phyloP scores from a whole-genome alignment of 2,797 vertebrate species.

The Hemibagrus guttatus region DNA sequence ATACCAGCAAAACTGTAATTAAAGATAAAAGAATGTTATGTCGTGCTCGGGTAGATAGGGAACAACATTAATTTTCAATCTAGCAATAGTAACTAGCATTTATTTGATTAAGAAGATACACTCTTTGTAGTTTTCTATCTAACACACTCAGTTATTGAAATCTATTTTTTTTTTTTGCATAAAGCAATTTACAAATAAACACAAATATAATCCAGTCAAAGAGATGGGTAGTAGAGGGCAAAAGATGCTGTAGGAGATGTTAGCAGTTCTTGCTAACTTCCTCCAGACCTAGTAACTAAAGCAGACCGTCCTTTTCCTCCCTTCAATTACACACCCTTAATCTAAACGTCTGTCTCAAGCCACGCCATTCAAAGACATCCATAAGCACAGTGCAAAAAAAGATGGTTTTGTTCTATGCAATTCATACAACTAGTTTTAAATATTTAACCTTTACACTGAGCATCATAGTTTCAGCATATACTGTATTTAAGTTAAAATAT shows the following conservation, averaged over 20 bases:
- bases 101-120: conserved; percentile 15
- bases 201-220: neutral
- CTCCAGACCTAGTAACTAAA: neutral
- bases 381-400: neutral
- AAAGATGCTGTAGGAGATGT: neutral
- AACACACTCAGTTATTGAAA: neutral
- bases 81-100: neutral
- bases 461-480: neutral
- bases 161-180: neutral
- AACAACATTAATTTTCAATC: conserved; percentile 37
- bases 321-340: conserved; percentile 2
- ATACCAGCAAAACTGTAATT: conserved; percentile 42
- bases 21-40: conserved; percentile 10
- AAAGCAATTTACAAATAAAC: neutral
- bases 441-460: neutral
- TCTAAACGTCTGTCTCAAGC: neutral
- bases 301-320: neutral
- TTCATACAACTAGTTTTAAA: neutral
- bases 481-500: neutral
- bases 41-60: neutral
- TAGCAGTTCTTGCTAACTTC: neutral
- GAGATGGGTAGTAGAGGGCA: neutral
- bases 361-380: neutral
- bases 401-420: neutral
- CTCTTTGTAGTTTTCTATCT: neutral